Conservation (phyloP, 2,888 invertebrate species). For the Apomyelois bistriatella region DNA sequence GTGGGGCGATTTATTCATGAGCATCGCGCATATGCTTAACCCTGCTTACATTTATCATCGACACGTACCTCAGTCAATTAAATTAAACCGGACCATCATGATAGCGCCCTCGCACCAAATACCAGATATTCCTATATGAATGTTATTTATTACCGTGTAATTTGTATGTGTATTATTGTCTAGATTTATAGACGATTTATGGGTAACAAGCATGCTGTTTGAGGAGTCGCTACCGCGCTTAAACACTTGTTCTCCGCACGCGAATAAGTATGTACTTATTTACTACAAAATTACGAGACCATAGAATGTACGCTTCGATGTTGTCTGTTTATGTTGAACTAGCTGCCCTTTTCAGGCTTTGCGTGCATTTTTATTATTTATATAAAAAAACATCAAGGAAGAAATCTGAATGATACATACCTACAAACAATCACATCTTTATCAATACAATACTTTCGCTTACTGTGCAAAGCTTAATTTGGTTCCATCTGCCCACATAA, state of each 20-base stretch:
- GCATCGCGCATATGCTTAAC: slow-evolving; percentile 67
- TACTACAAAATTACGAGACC: neutral
- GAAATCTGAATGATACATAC: no score
- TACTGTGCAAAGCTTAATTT: slow-evolving; percentile 2
- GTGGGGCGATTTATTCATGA: slow-evolving; percentile 73
- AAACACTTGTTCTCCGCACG: slow-evolving; percentile 10
- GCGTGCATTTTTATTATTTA: no score
- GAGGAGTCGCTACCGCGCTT: slow-evolving; percentile 25
- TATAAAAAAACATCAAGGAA: no score
- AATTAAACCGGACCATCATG: slow-evolving; percentile 71
- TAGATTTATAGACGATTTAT: slow-evolving; percentile 41
- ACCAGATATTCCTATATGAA: slow-evolving; percentile 52
- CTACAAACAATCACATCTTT: no score
- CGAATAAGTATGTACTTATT: neutral
- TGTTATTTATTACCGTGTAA: slow-evolving; percentile 65
- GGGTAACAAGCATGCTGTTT: slow-evolving; percentile 38
- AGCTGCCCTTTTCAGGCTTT: no score
- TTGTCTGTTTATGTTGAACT: no score
- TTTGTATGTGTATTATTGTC: slow-evolving; percentile 57
- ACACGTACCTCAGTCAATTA: slow-evolving; percentile 72
- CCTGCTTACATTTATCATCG: slow-evolving; percentile 73
- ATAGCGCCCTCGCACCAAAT: slow-evolving; percentile 64
- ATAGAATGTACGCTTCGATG: neutral
- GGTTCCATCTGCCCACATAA: slow-evolving; percentile 14
- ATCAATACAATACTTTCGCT: neutral